Evolutionary conservation across 2,113 vertebrate species (phyloP), one percentile per base, ranked within the genome.

Genomic region (Zosterops japonicus): DNA sequence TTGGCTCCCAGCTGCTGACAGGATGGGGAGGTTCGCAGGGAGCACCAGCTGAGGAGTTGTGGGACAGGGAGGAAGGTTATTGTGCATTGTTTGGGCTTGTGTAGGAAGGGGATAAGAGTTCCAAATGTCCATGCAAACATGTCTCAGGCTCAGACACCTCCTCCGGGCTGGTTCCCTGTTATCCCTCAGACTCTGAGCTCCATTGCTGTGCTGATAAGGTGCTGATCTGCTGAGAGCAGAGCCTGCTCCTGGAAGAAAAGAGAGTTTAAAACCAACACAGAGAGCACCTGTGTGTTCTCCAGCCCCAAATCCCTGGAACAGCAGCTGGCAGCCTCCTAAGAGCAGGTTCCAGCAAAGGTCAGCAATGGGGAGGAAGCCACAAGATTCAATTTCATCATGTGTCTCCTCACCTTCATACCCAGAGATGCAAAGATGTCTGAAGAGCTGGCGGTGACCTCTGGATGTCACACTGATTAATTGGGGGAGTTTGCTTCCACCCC

Each of bases 401-500:
- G 4, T 60, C 72, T 91, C 52, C 61, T 85, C 46, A 83, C 49
- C 36, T 89, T 85, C 84, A 18, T 50, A 74, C 47, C 14, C n/a
- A 61, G 69, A 91, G 36, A 65, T 8, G 49, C 53, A 60, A 75
- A 93, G 61, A 28, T 36, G 4, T 60, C 60, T 57, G 67, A 76
- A 46, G 55, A 85, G 46, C 36, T 87, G 56, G 42, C 2, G 5
- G 69, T n/a, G 78, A 90, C 92, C 82, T 95, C 94, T 90, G 87
- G 53, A 72, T 90, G 82, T 79, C 85, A 82, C 53, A 16, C 14
- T 90, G 94, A 96, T 96, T 95, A 96, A 94, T 93, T 87, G 79
- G 75, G 24, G n/a, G 60, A 64, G 78, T 82, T 94, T 91, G 31
- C 31, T 79, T 68, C 68, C 90, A 49, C 84, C 44, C 61, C 61